phyloP scores from a whole-genome alignment of 2,113 vertebrate genomes.

The Raja brachyura region DNA sequence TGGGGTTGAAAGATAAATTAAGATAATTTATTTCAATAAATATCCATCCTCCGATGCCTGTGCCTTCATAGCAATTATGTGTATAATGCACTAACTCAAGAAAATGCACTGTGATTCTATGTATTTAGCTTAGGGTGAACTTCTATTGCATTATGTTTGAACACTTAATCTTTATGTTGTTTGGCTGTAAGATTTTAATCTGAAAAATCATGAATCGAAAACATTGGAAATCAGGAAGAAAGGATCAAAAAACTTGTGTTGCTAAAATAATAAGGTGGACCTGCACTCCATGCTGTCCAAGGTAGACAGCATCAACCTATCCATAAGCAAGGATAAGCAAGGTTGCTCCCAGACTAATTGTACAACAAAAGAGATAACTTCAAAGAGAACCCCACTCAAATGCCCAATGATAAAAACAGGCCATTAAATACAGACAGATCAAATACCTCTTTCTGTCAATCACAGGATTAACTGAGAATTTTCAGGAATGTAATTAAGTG shows the following conservation, averaged over 20 bases:
- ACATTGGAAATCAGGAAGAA: neutral
- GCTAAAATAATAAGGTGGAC: neutral
- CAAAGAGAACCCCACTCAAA: slow-evolving; percentile 29
- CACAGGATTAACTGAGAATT: slow-evolving; percentile 32
- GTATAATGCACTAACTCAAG: too few relatives aligned
- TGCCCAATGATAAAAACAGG: neutral
- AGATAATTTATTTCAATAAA: too few relatives aligned
- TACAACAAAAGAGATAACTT: slow-evolving; percentile 9
- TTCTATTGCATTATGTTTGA: neutral
- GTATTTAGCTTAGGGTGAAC: too few relatives aligned
- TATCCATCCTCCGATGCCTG: too few relatives aligned
- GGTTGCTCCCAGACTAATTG: neutral
- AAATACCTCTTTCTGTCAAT: slow-evolving; percentile 25
- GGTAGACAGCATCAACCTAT: neutral
- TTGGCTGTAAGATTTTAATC: neutral
- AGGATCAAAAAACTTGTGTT: neutral
- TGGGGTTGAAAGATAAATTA: neutral
- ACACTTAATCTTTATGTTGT: neutral
- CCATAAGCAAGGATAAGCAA: neutral
- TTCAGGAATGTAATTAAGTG: slow-evolving; percentile 24
- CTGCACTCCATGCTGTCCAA: neutral
- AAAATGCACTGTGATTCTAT: too few relatives aligned
- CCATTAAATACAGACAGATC: slow-evolving; percentile 23
- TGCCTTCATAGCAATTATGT: too few relatives aligned
- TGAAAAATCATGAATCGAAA: neutral